Evolutionary conservation across 2,797 vertebrate genomes (phyloP).

Genomic region (Sebastes steindachneri): DNA sequence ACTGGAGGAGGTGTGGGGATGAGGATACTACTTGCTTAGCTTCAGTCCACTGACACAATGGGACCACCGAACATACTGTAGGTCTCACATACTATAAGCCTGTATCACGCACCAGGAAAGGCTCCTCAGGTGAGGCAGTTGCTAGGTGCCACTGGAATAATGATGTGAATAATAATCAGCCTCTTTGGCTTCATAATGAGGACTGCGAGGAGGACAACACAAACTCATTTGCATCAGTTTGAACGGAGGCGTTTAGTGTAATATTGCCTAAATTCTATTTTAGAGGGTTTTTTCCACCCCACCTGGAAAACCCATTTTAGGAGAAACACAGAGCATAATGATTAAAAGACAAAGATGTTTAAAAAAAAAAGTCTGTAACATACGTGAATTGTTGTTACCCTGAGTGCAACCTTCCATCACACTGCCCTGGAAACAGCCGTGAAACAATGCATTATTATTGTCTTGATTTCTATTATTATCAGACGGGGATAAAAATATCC

Average conservation of each 20-base stretch:
- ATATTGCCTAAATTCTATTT: slow-evolving; percentile 30
- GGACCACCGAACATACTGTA: slow-evolving; percentile 2
- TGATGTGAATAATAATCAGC: slow-evolving; percentile 73
- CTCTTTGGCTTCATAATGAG: slow-evolving; percentile 63
- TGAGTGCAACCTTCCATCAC: background rate
- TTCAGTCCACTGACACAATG: slow-evolving; percentile 31
- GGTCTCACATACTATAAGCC: slow-evolving; percentile 12
- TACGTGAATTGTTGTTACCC: background rate
- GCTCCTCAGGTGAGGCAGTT: slow-evolving; percentile 57
- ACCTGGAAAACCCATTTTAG: slow-evolving; percentile 1
- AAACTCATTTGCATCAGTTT: slow-evolving; percentile 63
- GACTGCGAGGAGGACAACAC: slow-evolving; percentile 53
- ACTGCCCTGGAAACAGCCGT: background rate
- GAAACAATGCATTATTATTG: slow-evolving; percentile 3
- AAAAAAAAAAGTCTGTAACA: background rate
- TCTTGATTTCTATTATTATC: slow-evolving; percentile 3
- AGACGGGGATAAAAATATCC: background rate
- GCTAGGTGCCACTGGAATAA: slow-evolving; percentile 71
- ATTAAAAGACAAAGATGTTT: background rate
- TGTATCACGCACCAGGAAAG: slow-evolving; percentile 19
- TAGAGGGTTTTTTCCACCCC: slow-evolving; percentile 9
- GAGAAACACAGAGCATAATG: background rate
- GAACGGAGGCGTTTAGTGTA: slow-evolving; percentile 44
- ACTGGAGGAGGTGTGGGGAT: slow-evolving; percentile 6
- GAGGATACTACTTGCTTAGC: background rate